Percentiles rank a stretch among this genome's conserved stretches.
These are phyloP conservation scores for Garrulus glandarius DNA, from an alignment of 2,797 vertebrate genomes.

Conservation along the genomic window DNA sequence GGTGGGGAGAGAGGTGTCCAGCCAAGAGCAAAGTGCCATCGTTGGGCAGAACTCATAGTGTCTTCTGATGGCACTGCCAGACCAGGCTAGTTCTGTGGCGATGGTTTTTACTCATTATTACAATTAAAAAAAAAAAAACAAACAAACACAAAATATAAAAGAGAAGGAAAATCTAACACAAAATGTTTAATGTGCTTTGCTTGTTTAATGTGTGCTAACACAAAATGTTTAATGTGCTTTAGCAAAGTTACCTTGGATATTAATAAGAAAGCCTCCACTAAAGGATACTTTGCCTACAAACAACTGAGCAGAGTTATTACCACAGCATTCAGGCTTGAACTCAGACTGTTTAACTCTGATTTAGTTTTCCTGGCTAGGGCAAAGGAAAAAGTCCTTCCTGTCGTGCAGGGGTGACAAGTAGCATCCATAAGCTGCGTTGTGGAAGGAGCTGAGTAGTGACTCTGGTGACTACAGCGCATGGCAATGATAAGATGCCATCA, in stretches of 20 bases:
- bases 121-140: not conserved
- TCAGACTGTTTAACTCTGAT: not conserved
- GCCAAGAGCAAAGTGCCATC: rapidly evolving
- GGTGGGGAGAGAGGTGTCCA: not conserved
- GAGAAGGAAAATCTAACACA: not conserved
- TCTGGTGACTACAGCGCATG: not conserved
- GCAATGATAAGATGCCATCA: not conserved
- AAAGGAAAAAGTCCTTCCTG: not conserved
- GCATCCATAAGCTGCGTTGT: not conserved
- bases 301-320: not conserved
- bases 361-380: not conserved
- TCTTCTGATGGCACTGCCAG: not conserved
- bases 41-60: not conserved
- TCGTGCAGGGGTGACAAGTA: not conserved
- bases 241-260: not conserved
- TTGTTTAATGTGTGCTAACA: too few relatives aligned
- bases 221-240: not conserved
- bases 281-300: not conserved
- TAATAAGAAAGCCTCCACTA: not conserved
- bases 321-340: not conserved
- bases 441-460: not conserved
- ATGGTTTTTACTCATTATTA: not conserved
- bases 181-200: not conserved
- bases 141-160: not conserved
- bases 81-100: not conserved